Evolutionary conservation across 2,113 vertebrate species (phyloP), one percentile per base, ranked within the genome.

Genomic region (Bubo bubo): DNA sequence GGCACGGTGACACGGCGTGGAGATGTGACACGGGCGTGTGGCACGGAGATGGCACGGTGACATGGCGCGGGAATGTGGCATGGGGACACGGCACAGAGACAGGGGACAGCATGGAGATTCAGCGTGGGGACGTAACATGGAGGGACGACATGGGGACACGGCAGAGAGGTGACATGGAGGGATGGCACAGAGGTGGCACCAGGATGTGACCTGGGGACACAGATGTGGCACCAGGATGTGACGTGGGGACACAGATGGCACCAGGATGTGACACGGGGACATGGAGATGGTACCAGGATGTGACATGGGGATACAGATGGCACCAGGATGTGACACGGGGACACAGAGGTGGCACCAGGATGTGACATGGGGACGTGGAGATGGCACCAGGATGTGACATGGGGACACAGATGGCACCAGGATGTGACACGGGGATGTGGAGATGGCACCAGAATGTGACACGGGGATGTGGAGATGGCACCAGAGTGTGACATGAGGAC

Each of bases 111-210:
- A 3, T 14, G 47, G 47, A 45, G 52, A 19, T 30, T 15, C 19
- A 2, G 35, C 68, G 50, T 18, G 7, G 2, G 52, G 64, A 60
- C 0, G 2, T 9, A 64, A 7, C 56, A n/a, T 5, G 1, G 17
- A n/a, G 45, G 32, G 47, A 43, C 8, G 15, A 8, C 13, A 30
- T 35, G 27, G 26, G 34, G 59, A 43, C 47, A 15, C 12, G 8
- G 23, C 28, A 12, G 28, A 45, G 74, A 37, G 17, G 35, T 47
- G 73, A 28, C 63, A 8, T 4, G 9, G 32, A 8, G 55, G 5
- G 21, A 10, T 64, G 59, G 12, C 76, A 34, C 47, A 6, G 41
- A 41, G 41, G 10, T 41, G 41, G 41, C 41, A 41, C 41, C 12
- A 10, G 41, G 41, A 41, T 41, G 41, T 41, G 41, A 41, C 41